phyloP scores from a whole-genome alignment of 92 coral and sea anemone species.

The Epizoanthus stellaris region DNA sequence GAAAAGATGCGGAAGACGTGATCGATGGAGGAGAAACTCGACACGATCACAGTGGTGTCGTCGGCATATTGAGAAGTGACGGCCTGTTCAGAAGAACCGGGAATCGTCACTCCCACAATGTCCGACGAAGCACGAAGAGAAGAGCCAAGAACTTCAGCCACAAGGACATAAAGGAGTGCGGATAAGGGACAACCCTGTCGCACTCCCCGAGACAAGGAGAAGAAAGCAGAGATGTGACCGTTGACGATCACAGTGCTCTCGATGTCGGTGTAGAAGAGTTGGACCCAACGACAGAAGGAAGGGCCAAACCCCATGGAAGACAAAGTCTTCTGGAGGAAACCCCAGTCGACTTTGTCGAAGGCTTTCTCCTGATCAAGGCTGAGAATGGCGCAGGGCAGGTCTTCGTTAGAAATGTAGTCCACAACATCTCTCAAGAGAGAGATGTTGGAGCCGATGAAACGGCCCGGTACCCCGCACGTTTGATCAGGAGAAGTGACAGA shows the following conservation, averaged over 20 bases:
- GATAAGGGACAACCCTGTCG: slow-evolving; percentile 40
- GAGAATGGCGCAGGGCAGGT: slow-evolving; percentile 42
- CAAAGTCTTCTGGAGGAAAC: neutral
- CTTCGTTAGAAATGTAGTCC: neutral
- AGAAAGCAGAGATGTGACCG: slow-evolving; percentile 1
- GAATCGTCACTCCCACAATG: neutral
- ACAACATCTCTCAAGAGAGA: slow-evolving; percentile 29
- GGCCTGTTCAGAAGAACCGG: neutral
- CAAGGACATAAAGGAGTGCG: neutral
- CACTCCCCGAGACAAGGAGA: slow-evolving; percentile 1
- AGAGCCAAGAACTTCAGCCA: neutral
- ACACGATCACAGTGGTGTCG: slow-evolving; percentile 32
- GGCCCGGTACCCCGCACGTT: slow-evolving; percentile 55
- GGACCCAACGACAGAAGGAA: slow-evolving; percentile 1
- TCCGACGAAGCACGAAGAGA: neutral
- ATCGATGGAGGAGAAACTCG: neutral
- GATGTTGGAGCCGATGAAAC: slow-evolving; percentile 57
- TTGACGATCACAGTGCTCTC: slow-evolving; percentile 33
- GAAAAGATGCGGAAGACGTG: slow-evolving; percentile 19
- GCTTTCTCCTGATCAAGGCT: slow-evolving; percentile 65
- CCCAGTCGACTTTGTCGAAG: slow-evolving; percentile 54
- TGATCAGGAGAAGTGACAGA: slow-evolving; percentile 62
- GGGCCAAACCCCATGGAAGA: slow-evolving; percentile 19
- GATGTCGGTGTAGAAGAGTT: slow-evolving; percentile 8
- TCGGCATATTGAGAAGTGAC: slow-evolving; percentile 59